Base-by-base conservation (phyloP, 2,888 invertebrate genomes). In the Drosophila mimetica region DNA sequence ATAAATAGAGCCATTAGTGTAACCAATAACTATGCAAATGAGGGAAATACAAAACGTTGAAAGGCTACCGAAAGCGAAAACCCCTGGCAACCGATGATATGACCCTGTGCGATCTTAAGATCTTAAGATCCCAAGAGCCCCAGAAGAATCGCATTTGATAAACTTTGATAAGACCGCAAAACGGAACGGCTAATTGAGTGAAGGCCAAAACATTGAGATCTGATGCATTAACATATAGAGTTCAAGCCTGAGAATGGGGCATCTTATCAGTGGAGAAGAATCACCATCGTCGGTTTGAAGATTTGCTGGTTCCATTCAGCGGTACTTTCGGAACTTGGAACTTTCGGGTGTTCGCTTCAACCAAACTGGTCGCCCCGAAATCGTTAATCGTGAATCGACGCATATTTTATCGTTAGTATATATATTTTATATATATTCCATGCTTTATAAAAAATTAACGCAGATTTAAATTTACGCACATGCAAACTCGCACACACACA, bases 381-480 rank as follows among this genome's bases (percentile, higher is more conserved):
- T 66, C 64, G 67, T 59, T 69, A 72, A 59, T 47, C 64, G 59
- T 50, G 36, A 50, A 30, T 53, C 48, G 44, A 50, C 74, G 85
- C 76, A 80, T 83, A 83, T 75, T 82, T 85, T 74, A 83, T 46
- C 61, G 72, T 32, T 34, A 50, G 48, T 46, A 37, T 51, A 50
- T 64, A 59, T 60, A n/a, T 47, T 44, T 25, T 16, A 41, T 18
- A 52, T 59, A 59, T 58, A 76, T 74, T 77, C 71, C 75, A 77
- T 70, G 83, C 77, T 79, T 79, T 66, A 80, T 77, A 80, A 83
- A 83, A 78, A 76, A 72, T 78, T 50, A 76, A 82, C 76, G 67
- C 58, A 66, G 46, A 69, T 58, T 39, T 39, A 61, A 58, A 30
- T 55, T 61, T 48, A 63, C 44, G 69, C 53, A 52, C 55, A 61